Evolutionary conservation across 2,888 invertebrate species (phyloP).

Genomic region (Girardia tigrina): DNA sequence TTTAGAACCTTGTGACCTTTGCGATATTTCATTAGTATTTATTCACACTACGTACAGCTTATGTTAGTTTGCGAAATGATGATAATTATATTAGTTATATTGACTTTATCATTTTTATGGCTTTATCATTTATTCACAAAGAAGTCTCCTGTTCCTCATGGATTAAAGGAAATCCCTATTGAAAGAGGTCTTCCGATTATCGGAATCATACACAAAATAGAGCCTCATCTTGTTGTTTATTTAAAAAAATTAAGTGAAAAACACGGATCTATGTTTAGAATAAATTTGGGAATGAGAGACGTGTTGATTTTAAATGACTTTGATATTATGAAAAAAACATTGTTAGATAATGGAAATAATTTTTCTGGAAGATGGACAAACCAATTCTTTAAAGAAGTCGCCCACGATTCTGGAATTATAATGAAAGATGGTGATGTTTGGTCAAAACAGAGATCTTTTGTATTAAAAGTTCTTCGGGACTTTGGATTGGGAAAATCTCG

Average conservation of each 20-base stretch:
- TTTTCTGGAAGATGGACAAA: not conserved
- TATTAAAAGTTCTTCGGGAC: slow-evolving; percentile 25
- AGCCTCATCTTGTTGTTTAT: not conserved
- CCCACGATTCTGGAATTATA: slow-evolving; percentile 6
- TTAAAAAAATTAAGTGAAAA: not conserved
- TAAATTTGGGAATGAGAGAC: slow-evolving; percentile 16
- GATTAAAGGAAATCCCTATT: not conserved
- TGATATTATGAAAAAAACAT: slow-evolving; percentile 18
- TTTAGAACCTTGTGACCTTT: too few species aligned
- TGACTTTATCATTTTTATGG: too few species aligned
- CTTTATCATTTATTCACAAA: too few species aligned
- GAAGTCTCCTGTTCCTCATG: too few species aligned
- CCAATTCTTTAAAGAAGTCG: not conserved
- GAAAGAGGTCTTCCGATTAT: not conserved
- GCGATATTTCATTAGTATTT: too few species aligned
- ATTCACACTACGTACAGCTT: too few species aligned
- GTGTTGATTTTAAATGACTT: slow-evolving; percentile 10
- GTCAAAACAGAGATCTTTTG: slow-evolving; percentile 23
- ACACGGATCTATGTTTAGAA: not conserved
- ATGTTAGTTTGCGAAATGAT: too few species aligned
- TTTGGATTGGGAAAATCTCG: slow-evolving; percentile 25
- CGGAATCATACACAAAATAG: not conserved
- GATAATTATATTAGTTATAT: too few species aligned
- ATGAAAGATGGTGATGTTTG: slow-evolving; percentile 24
- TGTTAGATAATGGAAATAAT: not conserved